Conservation (phyloP, 2,113 vertebrate species). For the Rhinolophus sinicus region DNA sequence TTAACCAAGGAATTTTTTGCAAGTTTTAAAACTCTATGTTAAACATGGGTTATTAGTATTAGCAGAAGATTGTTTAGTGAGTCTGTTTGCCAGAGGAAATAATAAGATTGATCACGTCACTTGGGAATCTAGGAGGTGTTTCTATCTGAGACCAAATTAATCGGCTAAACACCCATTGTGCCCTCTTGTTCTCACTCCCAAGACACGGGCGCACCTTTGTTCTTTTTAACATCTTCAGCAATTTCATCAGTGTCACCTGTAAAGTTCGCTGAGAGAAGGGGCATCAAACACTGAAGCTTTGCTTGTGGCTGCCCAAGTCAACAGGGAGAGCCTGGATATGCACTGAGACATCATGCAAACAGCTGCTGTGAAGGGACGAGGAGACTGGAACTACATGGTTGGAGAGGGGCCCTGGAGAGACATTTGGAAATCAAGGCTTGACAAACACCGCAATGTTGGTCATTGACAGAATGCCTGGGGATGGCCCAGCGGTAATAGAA, state of each 20-base stretch:
- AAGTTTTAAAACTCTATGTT: neutral
- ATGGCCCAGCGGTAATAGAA: neutral
- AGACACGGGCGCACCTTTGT: neutral
- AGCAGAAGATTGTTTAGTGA: neutral
- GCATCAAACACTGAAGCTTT: neutral
- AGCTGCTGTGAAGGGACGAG: neutral
- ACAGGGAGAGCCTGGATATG: neutral
- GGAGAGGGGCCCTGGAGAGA: neutral
- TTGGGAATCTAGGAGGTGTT: neutral
- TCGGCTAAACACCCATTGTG: neutral
- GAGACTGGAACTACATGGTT: neutral
- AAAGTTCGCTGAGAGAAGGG: neutral
- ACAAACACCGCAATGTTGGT: rapidly evolving
- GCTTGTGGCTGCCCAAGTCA: neutral
- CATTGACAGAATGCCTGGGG: neutral
- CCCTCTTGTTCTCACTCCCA: neutral
- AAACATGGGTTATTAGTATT: neutral
- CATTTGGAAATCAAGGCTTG: neutral
- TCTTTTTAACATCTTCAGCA: neutral
- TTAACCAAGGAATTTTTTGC: neutral
- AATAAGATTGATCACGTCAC: neutral
- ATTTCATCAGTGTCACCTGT: neutral
- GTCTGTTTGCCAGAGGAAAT: neutral
- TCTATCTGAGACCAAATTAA: neutral
- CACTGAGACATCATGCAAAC: neutral